A percentile compares a stretch with the other conserved stretches of the same genome.
Conservation (phyloP, 2,113 vertebrate species). For the Aphyosemion australe region DNA sequence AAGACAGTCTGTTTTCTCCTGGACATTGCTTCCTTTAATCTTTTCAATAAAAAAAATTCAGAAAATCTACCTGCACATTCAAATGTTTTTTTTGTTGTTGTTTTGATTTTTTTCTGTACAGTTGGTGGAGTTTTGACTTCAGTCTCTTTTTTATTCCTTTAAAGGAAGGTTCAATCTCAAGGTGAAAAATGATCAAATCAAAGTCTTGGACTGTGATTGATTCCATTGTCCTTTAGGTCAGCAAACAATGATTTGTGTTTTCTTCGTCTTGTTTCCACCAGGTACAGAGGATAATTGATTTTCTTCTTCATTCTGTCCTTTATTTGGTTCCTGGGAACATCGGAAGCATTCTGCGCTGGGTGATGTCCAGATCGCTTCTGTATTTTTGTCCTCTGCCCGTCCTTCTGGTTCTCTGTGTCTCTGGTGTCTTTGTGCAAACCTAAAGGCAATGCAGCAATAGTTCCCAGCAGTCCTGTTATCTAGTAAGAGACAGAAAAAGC, state of each 20-base stretch:
- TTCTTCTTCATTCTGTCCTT: constrained; percentile 83
- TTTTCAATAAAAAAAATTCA: constrained; percentile 71
- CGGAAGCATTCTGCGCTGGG: constrained; percentile 85
- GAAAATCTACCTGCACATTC: constrained; percentile 90
- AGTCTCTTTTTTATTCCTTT: constrained; percentile 53
- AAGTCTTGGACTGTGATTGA: constrained; percentile 83
- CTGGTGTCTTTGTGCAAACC: constrained; percentile 83
- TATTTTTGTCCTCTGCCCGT: constrained; percentile 40
- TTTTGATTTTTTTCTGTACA: constrained; percentile 66
- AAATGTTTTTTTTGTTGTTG: constrained; percentile 76
- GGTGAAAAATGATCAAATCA: constrained; percentile 81
- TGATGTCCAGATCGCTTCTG: constrained; percentile 55
- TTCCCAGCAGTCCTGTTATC: constrained; percentile 85
- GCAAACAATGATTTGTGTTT: constrained; percentile 52
- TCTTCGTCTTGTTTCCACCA: constrained; percentile 74
- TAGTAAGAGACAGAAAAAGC: constrained; percentile 76
- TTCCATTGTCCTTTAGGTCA: constrained; percentile 81
- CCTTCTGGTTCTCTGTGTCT: constrained; percentile 46
- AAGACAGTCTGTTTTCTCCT: constrained; percentile 82
- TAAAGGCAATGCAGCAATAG: constrained; percentile 91
- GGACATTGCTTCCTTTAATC: constrained; percentile 76
- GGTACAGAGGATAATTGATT: constrained; percentile 80
- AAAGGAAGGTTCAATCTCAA: constrained; percentile 79
- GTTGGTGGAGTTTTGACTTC: constrained; percentile 74
- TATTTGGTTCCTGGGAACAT: constrained; percentile 91